Evolutionary conservation across 2,113 vertebrate species (phyloP), one percentile per base, ranked within the genome.

Genomic region (Carassius carassius): DNA sequence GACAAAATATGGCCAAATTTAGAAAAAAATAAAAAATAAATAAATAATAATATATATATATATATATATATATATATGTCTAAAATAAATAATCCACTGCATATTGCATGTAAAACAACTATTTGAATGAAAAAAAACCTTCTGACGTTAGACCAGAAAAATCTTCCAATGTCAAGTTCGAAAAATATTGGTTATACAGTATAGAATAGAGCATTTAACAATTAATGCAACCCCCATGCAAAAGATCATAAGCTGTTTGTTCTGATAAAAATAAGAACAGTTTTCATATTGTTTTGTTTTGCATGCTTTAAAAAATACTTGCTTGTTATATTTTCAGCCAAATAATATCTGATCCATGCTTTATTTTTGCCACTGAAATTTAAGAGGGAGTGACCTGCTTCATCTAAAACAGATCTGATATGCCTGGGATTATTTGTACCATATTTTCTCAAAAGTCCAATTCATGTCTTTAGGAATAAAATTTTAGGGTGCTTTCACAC

Each of bases 331-430:
- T 75, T 25, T 51, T 62, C 23, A 10, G n/a, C 23, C 41, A 23
- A 23, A 41, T 2, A 25, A 23, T 47, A 74, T 74, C 21, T 29
- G 44, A 25, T 25, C n/a, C n/a, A n/a, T n/a, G n/a, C n/a, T n/a
- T n/a, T 76, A 54, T 76, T 76, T 76, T 12, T 35, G 75, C 23
- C 9, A 77, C 75, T 29, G 5, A 58, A 77, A 77, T 56, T 17
- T 32, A 77, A 77, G 25, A 17, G 2, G 19, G 4, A 3, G 17
- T 1, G 10, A 72, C 69, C 10, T 72, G 69, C 32, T 72, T 19
- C 4, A 72, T 11, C 35, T 70, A 41, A 69, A 69, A 69, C 7
- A 69, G 65, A 35, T 7, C 65, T 32, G 65, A 35, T 1, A 69
- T 4, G 7, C 3, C 16, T 29, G 14, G 16, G 4, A 35, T 69